These are phyloP conservation scores for Procavia capensis DNA, from an alignment of 2,113 vertebrate genomes.

Conservation along the genomic window DNA sequence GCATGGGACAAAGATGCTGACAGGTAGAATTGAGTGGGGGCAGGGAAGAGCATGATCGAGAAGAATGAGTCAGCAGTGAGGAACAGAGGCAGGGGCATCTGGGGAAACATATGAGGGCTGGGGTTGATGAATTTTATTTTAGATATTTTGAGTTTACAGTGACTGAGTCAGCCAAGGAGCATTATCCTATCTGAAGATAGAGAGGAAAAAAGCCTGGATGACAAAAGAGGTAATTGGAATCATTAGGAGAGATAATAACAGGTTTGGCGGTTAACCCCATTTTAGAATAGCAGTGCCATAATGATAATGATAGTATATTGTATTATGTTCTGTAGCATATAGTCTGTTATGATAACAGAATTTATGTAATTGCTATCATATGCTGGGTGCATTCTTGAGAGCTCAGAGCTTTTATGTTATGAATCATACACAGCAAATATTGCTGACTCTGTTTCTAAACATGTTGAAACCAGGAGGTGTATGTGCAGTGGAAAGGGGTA, in stretches of 20 bases:
- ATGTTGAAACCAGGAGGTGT: not conserved
- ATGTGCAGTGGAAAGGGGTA: not conserved
- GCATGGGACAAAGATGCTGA: not conserved
- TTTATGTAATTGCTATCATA: not conserved
- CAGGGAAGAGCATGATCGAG: not conserved
- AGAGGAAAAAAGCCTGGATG: not conserved
- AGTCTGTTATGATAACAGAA: not conserved
- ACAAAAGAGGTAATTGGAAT: not conserved
- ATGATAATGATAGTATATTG: not conserved
- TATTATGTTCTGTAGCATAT: no score
- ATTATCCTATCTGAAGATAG: not conserved
- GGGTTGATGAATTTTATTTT: not conserved
- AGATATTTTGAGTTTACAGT: not conserved
- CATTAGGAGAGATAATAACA: not conserved
- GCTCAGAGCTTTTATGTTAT: not conserved
- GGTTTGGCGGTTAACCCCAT: not conserved
- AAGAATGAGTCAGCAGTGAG: not conserved
- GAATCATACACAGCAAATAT: not conserved
- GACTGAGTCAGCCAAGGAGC: not conserved
- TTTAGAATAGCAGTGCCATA: not conserved
- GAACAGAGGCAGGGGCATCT: not conserved
- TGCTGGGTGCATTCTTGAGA: not conserved
- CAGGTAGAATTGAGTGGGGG: not conserved
- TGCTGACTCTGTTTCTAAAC: not conserved
- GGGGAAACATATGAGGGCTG: not conserved